These are phyloP conservation scores for Scopus umbretta DNA, from an alignment of 2,113 vertebrate genomes.

Conservation along the genomic window DNA sequence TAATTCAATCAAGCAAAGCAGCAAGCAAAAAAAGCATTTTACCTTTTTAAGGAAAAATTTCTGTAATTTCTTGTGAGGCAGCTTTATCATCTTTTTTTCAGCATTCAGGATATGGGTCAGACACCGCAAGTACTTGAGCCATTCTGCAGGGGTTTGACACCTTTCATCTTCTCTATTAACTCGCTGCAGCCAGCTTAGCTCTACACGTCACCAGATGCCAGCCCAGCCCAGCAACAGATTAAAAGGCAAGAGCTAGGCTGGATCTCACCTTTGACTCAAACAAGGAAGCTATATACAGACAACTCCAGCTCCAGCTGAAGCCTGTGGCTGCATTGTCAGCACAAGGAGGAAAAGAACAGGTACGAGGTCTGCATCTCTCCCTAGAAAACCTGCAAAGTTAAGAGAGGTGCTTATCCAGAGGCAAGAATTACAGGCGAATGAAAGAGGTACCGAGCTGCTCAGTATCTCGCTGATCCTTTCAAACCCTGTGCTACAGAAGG, in stretches of 20 bases:
- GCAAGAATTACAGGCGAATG: background rate
- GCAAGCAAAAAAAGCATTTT: background rate
- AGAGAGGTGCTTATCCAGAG: background rate
- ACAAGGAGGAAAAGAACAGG: background rate
- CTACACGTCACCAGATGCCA: slow-evolving; percentile 7
- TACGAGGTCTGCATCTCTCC: background rate
- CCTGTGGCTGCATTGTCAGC: background rate
- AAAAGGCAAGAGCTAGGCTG: slow-evolving; percentile 29
- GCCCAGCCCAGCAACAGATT: slow-evolving; percentile 17
- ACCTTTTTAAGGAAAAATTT: slow-evolving; percentile 71
- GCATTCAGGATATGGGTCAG: background rate
- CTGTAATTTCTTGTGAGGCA: slow-evolving; percentile 57
- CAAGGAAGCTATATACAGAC: background rate
- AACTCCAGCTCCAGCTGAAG: background rate
- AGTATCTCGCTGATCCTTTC: background rate
- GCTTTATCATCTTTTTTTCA: slow-evolving; percentile 53
- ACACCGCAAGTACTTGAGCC: background rate
- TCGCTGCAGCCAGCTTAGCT: slow-evolving; percentile 46
- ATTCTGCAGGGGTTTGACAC: slow-evolving; percentile 35
- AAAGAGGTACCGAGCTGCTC: background rate
- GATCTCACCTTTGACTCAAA: slow-evolving; percentile 38
- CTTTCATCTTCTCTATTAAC: slow-evolving; percentile 45
- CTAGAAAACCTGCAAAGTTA: background rate
- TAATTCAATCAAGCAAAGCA: background rate
- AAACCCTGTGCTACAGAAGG: background rate